Base-by-base conservation (phyloP, 2,797 vertebrate species). In the Sus cebifrons region DNA sequence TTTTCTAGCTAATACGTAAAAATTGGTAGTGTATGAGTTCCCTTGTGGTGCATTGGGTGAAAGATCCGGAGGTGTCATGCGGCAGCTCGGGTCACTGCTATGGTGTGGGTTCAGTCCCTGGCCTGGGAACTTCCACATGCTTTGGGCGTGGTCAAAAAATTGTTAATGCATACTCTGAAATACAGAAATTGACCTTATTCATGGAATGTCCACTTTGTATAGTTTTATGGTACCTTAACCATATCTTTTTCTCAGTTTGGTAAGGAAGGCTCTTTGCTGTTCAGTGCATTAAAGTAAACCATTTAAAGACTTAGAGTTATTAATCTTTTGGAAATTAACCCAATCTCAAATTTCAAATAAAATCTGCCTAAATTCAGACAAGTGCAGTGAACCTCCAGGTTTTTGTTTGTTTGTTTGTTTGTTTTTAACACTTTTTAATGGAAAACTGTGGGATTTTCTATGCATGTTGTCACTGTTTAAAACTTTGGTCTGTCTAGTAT, bases 321-420 rank as follows among this genome's bases (percentile, higher is more conserved):
- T 71, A 89, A 74, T 95, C 67, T 90, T 32, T 75, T 96, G 84
- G 67, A 97, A 95, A 91, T 95, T n/a, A 89, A 86, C 49, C 36
- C 54, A 62, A 5, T 58, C n/a, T 44, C 40, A 78, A 36, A 1
- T 89, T 85, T 93, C 86, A 73, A 89, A 10, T 82, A 68, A 95
- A 75, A 8, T 84, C 17, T 83, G 65, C 49, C 82, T 82, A 16
- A 78, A 58, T 75, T 87, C 64, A 91, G 12, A 49, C 60, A 94
- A 83, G 27, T 49, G 6, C 20, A 68, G 1, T 44, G 68, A 93
- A 15, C 13, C 13, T 83, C 23, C n/a, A 49, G 65, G 27, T 73
- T 87, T 58, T 4, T 56, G 36, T 36, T 36, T 36, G 36, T 36
- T 36, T 36, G 36, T 54, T 10, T 44, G 23, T 14, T 44, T 32